phyloP scores from a whole-genome alignment of 2,113 vertebrate species.

The Notechis scutatus region DNA sequence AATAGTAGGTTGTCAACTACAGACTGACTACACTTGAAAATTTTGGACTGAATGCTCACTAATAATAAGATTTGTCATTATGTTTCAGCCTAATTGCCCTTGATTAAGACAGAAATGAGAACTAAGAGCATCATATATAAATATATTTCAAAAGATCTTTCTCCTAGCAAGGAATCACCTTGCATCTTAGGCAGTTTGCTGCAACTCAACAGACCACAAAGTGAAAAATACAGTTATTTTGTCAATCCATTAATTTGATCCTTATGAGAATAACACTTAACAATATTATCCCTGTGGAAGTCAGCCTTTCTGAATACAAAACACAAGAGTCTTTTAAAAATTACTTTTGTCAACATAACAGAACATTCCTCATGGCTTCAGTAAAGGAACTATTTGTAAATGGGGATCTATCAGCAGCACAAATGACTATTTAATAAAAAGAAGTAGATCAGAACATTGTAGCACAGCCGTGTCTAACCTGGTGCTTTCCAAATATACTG shows the following conservation, averaged over 20 bases:
- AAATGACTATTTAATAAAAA: background rate
- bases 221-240: background rate
- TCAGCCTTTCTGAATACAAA: background rate
- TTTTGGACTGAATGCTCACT: background rate
- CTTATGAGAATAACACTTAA: background rate
- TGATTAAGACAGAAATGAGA: background rate
- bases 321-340: background rate
- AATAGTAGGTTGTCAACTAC: background rate
- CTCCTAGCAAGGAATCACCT: background rate
- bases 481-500: background rate
- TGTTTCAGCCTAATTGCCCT: background rate
- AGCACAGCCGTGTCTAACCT: background rate
- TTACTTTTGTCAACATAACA: background rate
- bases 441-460: background rate
- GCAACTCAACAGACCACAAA: background rate
- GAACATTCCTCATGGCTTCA: background rate
- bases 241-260: background rate
- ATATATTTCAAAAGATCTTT: background rate
- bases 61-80: background rate
- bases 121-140: background rate
- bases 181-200: background rate
- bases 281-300: background rate
- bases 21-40: background rate
- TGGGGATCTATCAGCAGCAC: background rate
- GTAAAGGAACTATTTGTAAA: background rate